Conservation (phyloP, 2,888 invertebrate species). For the Coronaproctus castanopsis region DNA sequence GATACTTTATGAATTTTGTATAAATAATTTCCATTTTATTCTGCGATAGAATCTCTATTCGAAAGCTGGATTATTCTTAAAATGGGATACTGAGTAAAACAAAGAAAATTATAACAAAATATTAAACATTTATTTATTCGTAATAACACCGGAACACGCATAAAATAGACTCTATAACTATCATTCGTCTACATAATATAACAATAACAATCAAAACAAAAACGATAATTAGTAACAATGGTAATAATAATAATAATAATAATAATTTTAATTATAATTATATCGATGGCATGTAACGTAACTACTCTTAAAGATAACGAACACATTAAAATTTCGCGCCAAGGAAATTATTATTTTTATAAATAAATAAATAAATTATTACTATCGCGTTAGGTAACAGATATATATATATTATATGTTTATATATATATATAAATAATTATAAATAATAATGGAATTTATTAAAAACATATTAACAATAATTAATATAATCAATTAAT, state of each 20-base stretch:
- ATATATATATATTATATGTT: background rate
- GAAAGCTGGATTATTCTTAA: too few species aligned
- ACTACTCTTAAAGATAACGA: background rate
- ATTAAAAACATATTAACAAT: too few species aligned
- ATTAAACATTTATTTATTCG: too few species aligned
- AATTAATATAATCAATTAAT: too few species aligned
- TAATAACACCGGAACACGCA: too few species aligned
- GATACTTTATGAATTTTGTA: too few species aligned
- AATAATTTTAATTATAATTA: background rate
- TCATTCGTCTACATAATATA: too few species aligned
- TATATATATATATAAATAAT: background rate
- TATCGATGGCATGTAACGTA: background rate
- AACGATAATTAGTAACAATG: background rate
- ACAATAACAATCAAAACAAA: background rate
- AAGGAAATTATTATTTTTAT: background rate
- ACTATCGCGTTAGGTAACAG: background rate
- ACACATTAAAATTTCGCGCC: background rate
- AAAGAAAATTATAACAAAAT: too few species aligned
- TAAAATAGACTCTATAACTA: too few species aligned
- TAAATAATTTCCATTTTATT: too few species aligned
- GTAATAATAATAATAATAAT: background rate
- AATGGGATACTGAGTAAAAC: too few species aligned
- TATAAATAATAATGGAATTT: background rate
- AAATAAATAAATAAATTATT: background rate
- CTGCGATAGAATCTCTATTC: too few species aligned